Percentiles rank a stretch among this genome's conserved stretches.
Conservation (phyloP, 2,797 vertebrate genomes). For the Urocyon cinereoargenteus region DNA sequence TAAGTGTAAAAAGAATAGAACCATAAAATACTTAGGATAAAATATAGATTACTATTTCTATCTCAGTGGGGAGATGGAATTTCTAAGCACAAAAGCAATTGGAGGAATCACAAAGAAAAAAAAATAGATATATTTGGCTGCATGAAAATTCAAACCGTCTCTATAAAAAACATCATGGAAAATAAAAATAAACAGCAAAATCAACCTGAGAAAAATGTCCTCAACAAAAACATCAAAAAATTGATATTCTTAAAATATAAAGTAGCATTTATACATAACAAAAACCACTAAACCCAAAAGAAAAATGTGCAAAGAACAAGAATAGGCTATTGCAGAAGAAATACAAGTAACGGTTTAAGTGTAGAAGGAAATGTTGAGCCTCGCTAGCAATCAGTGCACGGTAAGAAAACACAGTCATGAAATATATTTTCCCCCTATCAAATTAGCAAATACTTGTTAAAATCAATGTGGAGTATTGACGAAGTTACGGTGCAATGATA, state of each 20-base stretch:
- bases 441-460: neutral
- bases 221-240: conserved; percentile 65
- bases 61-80: conserved; percentile 51
- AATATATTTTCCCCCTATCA: neutral
- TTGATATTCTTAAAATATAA: conserved; percentile 67
- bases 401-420: neutral
- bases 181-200: conserved; percentile 69
- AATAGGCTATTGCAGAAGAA: conserved; percentile 52
- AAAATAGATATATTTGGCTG: conserved; percentile 40
- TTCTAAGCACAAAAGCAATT: conserved; percentile 61
- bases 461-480: neutral
- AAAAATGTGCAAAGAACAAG: conserved; percentile 58
- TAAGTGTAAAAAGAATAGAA: conserved; percentile 28
- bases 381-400: neutral
- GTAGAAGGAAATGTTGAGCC: neutral
- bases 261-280: conserved; percentile 42
- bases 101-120: conserved; percentile 47
- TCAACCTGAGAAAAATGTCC: conserved; percentile 73
- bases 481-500: rapidly evolving
- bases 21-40: conserved; percentile 51
- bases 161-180: conserved; percentile 31
- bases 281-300: conserved; percentile 26
- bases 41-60: conserved; percentile 36
- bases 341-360: conserved; percentile 2
- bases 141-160: conserved; percentile 62